These are phyloP conservation scores for Pseudoips prasinana DNA, from an alignment of 2,888 invertebrate genomes.

Conservation along the genomic window DNA sequence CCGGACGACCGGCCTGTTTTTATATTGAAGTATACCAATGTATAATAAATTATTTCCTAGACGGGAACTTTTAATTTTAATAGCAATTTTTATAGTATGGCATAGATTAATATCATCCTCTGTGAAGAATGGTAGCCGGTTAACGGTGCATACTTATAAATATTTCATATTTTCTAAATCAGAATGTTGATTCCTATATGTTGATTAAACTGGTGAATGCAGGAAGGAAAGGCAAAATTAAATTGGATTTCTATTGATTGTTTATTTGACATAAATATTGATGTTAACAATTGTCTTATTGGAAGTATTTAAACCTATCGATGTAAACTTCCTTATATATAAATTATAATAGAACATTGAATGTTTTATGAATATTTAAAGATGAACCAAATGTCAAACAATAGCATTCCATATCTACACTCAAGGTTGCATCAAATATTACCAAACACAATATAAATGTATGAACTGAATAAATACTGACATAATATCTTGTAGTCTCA, in stretches of 20 bases:
- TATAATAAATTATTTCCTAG: slow-evolving; percentile 18
- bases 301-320: too few relatives aligned
- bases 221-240: too few relatives aligned
- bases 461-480: slow-evolving; percentile 55
- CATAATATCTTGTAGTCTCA: background rate
- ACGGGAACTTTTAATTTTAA: slow-evolving; percentile 21
- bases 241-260: too few relatives aligned
- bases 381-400: slow-evolving; percentile 3
- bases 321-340: too few relatives aligned
- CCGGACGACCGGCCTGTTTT: slow-evolving; percentile 13
- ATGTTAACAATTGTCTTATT: too few relatives aligned
- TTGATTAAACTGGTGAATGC: too few relatives aligned
- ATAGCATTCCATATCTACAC: slow-evolving; percentile 20
- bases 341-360: too few relatives aligned
- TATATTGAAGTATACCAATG: slow-evolving; percentile 19
- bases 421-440: slow-evolving; percentile 1
- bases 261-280: too few relatives aligned
- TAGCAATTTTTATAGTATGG: slow-evolving; percentile 13
- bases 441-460: slow-evolving; percentile 17
- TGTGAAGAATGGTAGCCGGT: slow-evolving; percentile 4
- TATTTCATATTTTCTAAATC: too few relatives aligned
- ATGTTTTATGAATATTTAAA: too few relatives aligned
- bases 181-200: too few relatives aligned
- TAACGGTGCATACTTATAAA: too few relatives aligned
- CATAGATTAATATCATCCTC: slow-evolving; percentile 12